Evolutionary conservation across 2,888 invertebrate genomes (phyloP).

Genomic region (Hofmannophila pseudospretella): DNA sequence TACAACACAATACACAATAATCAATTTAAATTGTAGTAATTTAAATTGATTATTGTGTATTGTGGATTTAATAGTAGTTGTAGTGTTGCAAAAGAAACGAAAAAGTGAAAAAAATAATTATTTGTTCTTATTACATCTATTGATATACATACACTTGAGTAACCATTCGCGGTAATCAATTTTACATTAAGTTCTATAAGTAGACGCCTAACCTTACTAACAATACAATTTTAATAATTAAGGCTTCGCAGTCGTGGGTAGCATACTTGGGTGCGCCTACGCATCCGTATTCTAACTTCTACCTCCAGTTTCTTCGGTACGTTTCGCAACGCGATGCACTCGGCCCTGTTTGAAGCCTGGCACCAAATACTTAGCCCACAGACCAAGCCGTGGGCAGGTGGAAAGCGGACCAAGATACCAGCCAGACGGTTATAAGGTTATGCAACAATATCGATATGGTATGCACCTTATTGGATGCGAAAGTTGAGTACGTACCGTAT

Average conservation of each 20-base stretch:
- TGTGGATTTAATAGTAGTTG: too few species aligned
- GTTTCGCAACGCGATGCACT: constrained; percentile 60
- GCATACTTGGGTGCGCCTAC: constrained; percentile 49
- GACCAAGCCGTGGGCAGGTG: constrained; percentile 61
- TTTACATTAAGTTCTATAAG: too few species aligned
- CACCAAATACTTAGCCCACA: constrained; percentile 68
- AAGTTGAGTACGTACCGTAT: constrained; percentile 34
- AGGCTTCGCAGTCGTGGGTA: constrained; percentile 35
- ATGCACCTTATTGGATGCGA: constrained; percentile 56
- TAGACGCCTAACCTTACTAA: constrained; percentile 4
- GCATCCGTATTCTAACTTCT: constrained; percentile 26
- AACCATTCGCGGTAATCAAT: too few species aligned
- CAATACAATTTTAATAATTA: constrained; percentile 18
- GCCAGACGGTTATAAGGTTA: constrained; percentile 31
- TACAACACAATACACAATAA: too few species aligned
- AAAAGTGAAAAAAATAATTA: too few species aligned
- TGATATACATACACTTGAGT: too few species aligned
- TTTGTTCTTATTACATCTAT: too few species aligned
- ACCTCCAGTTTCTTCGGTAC: constrained; percentile 37
- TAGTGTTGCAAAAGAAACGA: too few species aligned
- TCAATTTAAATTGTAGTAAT: too few species aligned
- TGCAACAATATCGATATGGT: constrained; percentile 58
- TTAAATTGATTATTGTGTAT: too few species aligned
- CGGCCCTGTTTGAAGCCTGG: constrained; percentile 33
- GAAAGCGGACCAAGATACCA: constrained; percentile 58